phyloP scores from a whole-genome alignment of 2,113 vertebrate species.

The Illadopsis cleaveri region DNA sequence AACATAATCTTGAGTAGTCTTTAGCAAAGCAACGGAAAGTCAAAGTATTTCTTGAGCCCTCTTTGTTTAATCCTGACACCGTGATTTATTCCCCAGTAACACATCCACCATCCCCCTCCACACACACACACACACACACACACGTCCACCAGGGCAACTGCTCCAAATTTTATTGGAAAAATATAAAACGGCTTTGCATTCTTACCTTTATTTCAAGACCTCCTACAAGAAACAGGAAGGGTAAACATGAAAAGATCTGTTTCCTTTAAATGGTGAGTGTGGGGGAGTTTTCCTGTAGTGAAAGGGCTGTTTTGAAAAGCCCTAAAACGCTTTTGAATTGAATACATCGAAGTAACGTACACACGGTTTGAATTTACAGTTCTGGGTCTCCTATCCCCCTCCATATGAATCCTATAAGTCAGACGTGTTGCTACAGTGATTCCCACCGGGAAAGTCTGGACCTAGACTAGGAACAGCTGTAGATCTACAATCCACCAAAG shows the following conservation, averaged over 20 bases:
- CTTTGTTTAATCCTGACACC: background rate
- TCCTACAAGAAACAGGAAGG: slow-evolving; percentile 73
- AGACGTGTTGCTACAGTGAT: slow-evolving; percentile 73
- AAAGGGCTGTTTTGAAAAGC: slow-evolving; percentile 67
- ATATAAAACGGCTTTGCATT: slow-evolving; percentile 59
- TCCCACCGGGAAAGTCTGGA: slow-evolving; percentile 72
- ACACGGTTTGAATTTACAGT: slow-evolving; percentile 81
- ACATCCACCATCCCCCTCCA: slow-evolving; percentile 24
- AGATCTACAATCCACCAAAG: slow-evolving; percentile 68
- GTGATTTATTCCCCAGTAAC: background rate
- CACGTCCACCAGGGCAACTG: slow-evolving; percentile 18
- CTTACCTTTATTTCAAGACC: slow-evolving; percentile 71
- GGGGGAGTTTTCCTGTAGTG: slow-evolving; percentile 54
- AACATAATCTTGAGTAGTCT: background rate
- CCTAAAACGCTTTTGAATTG: slow-evolving; percentile 72
- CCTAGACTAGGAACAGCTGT: slow-evolving; percentile 73
- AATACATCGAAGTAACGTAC: slow-evolving; percentile 60
- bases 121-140: background rate
- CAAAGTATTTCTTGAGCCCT: background rate
- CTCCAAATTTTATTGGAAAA: slow-evolving; percentile 61
- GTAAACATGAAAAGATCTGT: slow-evolving; percentile 72
- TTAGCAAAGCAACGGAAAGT: background rate
- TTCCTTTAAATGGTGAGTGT: slow-evolving; percentile 67
- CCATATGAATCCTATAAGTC: slow-evolving; percentile 75
- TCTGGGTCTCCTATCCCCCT: slow-evolving; percentile 66